These are phyloP conservation scores for Acipenser oxyrinchus DNA, from an alignment of 2,797 vertebrate genomes.

Conservation along the genomic window DNA sequence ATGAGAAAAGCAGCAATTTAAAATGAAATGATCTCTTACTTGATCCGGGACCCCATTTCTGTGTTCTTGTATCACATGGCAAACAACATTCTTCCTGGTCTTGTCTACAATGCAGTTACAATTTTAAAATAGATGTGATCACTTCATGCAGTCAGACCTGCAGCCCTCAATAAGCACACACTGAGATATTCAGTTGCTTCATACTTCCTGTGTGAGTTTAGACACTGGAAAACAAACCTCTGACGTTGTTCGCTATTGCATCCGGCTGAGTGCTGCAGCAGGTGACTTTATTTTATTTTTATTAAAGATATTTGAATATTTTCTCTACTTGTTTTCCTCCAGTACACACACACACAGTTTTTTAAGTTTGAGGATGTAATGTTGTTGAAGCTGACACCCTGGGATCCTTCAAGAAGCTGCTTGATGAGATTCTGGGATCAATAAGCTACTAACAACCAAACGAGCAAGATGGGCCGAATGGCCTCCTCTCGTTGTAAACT, in stretches of 20 bases:
- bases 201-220: not conserved
- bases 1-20: not conserved
- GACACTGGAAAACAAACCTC: not conserved
- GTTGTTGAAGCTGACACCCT: too few species aligned
- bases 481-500: too few species aligned
- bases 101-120: not conserved
- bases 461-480: not conserved
- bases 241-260: not conserved
- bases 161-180: not conserved
- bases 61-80: not conserved
- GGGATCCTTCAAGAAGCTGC: too few species aligned
- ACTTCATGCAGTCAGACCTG: not conserved
- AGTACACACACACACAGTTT: not conserved
- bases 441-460: too few species aligned
- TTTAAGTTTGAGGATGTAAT: not conserved
- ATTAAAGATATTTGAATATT: not conserved
- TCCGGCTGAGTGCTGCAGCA: not conserved
- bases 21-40: conserved; percentile 6
- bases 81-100: not conserved
- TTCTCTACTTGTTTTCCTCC: not conserved
- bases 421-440: too few species aligned
- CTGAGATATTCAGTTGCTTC: not conserved
- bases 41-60: conserved; percentile 18
- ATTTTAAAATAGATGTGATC: not conserved
- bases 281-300: not conserved